Evolutionary conservation across 2,113 vertebrate genomes (phyloP), one percentile per base, ranked within the genome.

Genomic region (Oreotragus oreotragus): DNA sequence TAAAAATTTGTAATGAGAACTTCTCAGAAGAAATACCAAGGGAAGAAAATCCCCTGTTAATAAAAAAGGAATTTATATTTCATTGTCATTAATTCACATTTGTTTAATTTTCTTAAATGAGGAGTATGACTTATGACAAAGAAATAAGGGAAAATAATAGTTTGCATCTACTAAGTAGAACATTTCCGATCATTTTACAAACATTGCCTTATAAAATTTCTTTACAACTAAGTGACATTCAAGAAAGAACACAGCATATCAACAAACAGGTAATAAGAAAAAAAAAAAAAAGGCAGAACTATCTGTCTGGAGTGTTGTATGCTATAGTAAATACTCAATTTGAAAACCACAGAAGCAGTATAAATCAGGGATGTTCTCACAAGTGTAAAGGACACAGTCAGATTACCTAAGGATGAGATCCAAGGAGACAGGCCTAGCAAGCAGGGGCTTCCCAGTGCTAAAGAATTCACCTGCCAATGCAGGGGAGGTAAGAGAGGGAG

Each of bases 1-100:
- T 97, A 96, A 98, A 98, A 96, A 80, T 91, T 90, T 91, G 83
- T 97, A 98, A 97, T 93, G 84, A 97, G 94, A 94, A 92, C 6
- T 73, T 97, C 77, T 96, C 91, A 97, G 94, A 96, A 95, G 90
- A 97, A 95, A 97, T 96, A 91, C 36, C 62, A 60, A 92, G 45
- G 85, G 70, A 49, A 80, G 80, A 95, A 25, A 92, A 21, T 94
- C 39, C 58, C 53, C 36, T 70, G n/a, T 92, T 97, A 96, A 97
- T 90, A 90, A 90, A 92, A 93, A 92, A 85, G 7, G 64, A 92
- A 90, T 88, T 92, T 88, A 23, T 96, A 80, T 93, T 97, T 98
- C 51, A 94, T 89, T 97, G 92, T 92, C 62, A 60, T 58, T 90
- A 76, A 86, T 66, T 93, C 53, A 88, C 57, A 60, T 58, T 92